A percentile compares a stretch with the other conserved stretches of the same genome.
phyloP scores from a whole-genome alignment of 1,140 invertebrate genomes.

The Dreissena rostriformis region DNA sequence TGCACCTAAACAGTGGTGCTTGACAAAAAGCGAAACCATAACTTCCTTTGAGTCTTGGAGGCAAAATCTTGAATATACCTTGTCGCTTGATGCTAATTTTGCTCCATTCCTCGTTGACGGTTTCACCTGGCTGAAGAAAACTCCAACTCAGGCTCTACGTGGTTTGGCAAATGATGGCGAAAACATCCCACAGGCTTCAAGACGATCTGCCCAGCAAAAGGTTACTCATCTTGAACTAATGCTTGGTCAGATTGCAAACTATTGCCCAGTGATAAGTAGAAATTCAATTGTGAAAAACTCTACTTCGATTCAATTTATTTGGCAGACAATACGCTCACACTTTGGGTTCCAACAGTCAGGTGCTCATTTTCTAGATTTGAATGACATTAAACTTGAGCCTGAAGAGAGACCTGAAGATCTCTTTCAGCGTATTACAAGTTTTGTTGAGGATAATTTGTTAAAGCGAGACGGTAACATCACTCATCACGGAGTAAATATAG shows the following conservation, averaged over 20 bases:
- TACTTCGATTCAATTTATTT: conserved; percentile 59
- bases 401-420: conserved; percentile 60
- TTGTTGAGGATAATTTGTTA: conserved; percentile 65
- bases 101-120: conserved; percentile 21
- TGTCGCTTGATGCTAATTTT: conserved; percentile 55
- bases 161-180: conserved; percentile 34
- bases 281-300: conserved; percentile 57
- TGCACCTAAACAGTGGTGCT: conserved; percentile 46
- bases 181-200: conserved; percentile 11
- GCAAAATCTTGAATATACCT: conserved; percentile 38
- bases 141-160: conserved; percentile 3
- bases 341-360: conserved; percentile 62
- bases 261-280: conserved; percentile 56
- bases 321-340: conserved; percentile 59
- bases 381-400: conserved; percentile 53
- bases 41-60: conserved; percentile 40
- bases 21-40: conserved; percentile 38
- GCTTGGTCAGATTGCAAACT: conserved; percentile 61
- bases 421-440: conserved; percentile 43
- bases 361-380: conserved; percentile 49
- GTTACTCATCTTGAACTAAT: conserved; percentile 51
- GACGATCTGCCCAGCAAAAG: conserved; percentile 50
- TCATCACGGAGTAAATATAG: conserved; percentile 46
- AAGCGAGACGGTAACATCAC: conserved; percentile 17
- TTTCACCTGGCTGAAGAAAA: neutral